Evolutionary conservation across 2,797 vertebrate species (phyloP).

Genomic region (Pangasius mekongensis): DNA sequence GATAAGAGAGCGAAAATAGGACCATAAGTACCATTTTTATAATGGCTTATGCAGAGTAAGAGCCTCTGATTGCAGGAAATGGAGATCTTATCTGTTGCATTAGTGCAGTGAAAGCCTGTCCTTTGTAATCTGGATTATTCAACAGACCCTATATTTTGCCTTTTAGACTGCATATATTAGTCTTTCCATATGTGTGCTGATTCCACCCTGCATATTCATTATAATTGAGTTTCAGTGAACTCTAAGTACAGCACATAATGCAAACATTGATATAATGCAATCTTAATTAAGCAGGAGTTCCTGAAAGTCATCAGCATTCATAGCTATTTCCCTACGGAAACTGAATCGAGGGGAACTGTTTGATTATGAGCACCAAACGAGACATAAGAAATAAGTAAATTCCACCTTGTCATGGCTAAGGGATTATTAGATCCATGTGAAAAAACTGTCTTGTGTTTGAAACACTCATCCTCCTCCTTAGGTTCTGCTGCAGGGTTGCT

Average conservation of each 20-base stretch:
- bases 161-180: constrained; percentile 55
- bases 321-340: not conserved
- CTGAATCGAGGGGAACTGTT: not conserved
- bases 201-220: constrained; percentile 33
- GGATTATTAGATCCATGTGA: not conserved
- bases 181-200: constrained; percentile 44
- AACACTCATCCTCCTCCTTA: not conserved
- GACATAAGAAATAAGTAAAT: not conserved
- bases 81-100: constrained; percentile 62
- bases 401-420: not conserved
- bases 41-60: constrained; percentile 59
- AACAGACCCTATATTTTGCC: constrained; percentile 54
- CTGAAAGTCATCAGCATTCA: constrained; percentile 21
- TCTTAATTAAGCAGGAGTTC: not conserved
- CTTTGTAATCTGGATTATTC: constrained; percentile 61
- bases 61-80: constrained; percentile 62
- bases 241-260: not conserved
- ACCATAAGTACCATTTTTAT: constrained; percentile 59
- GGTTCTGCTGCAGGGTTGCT: not conserved
- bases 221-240: constrained; percentile 21
- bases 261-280: not conserved
- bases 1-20: constrained; percentile 58
- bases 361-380: not conserved
- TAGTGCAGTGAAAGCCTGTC: constrained; percentile 51
- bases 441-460: not conserved